A percentile compares a stretch with the other conserved stretches of the same genome.
phyloP scores from a whole-genome alignment of 2,888 invertebrate genomes.

The Chelonus formosanus region DNA sequence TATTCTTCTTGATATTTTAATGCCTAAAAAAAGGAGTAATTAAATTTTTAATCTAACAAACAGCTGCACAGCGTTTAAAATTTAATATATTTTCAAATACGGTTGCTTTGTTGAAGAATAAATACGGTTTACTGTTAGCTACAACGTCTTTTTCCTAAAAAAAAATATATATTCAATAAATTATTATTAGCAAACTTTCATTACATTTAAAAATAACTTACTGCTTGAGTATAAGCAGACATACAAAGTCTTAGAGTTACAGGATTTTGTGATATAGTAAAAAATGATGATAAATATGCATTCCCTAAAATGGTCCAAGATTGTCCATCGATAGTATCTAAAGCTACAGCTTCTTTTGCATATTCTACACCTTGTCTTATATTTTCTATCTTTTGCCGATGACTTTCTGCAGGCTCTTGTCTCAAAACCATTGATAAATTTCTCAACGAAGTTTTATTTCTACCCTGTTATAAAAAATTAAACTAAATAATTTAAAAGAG shows the following conservation, averaged over 20 bases:
- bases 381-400: slow-evolving; percentile 69
- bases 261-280: slow-evolving; percentile 78
- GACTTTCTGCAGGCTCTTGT: slow-evolving; percentile 69
- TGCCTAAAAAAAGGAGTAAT: slow-evolving; percentile 67
- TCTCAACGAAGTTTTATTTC: slow-evolving; percentile 79
- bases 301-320: slow-evolving; percentile 89
- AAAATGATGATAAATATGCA: slow-evolving; percentile 83
- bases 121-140: slow-evolving; percentile 78
- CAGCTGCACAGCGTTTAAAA: neutral
- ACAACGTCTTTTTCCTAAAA: slow-evolving; percentile 69
- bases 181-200: too few relatives aligned
- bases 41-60: neutral
- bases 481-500: slow-evolving; percentile 5
- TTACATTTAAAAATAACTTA: slow-evolving; percentile 60
- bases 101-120: slow-evolving; percentile 85
- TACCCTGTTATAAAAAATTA: slow-evolving; percentile 67
- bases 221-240: slow-evolving; percentile 84
- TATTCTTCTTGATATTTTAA: slow-evolving; percentile 83
- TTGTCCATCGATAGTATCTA: slow-evolving; percentile 80
- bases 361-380: slow-evolving; percentile 77
- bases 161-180: slow-evolving; percentile 13
- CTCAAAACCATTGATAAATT: slow-evolving; percentile 84
- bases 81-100: slow-evolving; percentile 68
- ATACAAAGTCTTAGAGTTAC: slow-evolving; percentile 76
- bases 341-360: slow-evolving; percentile 83